Conservation (phyloP, 2,797 vertebrate species). For the Spea hammondii region DNA sequence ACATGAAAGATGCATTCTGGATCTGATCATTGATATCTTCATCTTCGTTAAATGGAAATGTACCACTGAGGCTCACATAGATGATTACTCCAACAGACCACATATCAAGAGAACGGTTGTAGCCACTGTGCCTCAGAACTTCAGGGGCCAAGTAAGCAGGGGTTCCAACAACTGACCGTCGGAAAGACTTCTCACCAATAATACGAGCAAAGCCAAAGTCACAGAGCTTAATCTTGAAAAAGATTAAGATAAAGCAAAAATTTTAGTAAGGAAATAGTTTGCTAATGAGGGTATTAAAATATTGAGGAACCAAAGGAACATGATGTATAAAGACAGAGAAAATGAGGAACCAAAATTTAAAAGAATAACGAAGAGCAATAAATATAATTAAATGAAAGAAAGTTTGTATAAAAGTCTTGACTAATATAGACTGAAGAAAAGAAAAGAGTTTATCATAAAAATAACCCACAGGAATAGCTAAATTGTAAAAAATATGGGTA, state of each 20-base stretch:
- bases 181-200: conserved; percentile 91
- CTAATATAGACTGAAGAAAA: too few relatives aligned
- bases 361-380: background rate
- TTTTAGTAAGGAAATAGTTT: background rate
- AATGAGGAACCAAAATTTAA: background rate
- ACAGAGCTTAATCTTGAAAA: conserved; percentile 82
- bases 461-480: too few relatives aligned
- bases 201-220: conserved; percentile 92
- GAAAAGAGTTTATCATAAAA: background rate
- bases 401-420: too few relatives aligned
- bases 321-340: background rate
- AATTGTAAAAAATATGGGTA: too few relatives aligned
- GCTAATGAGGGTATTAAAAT: too few relatives aligned
- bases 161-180: conserved; percentile 88
- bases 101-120: conserved; percentile 92
- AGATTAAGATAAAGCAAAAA: background rate
- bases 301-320: background rate
- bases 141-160: conserved; percentile 88
- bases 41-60: conserved; percentile 90
- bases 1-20: conserved; percentile 93
- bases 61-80: conserved; percentile 91
- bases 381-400: too few relatives aligned
- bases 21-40: conserved; percentile 94
- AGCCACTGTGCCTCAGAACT: conserved; percentile 88
- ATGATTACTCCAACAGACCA: conserved; percentile 93